Evolutionary conservation across 2,888 invertebrate genomes (phyloP), one percentile per base, ranked within the genome.

Genomic region (Drosophila anomelani): DNA sequence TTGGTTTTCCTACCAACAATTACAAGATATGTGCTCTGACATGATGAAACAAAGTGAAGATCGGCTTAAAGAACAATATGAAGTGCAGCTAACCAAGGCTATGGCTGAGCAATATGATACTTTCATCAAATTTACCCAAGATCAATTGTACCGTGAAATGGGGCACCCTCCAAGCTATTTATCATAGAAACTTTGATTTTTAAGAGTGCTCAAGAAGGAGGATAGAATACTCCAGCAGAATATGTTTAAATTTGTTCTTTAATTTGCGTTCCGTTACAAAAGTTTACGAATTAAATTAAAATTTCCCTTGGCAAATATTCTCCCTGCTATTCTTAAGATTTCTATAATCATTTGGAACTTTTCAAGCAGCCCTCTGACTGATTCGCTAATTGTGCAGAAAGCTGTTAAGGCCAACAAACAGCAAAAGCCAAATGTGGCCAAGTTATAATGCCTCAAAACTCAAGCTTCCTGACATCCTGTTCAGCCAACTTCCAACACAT

Each of bases 381-480:
- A 54, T 44, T 51, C 54, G 44, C 81, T 85, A 82, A 85, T 87
- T 85, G 79, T 71, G 82, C 79, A 76, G 75, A 82, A 86, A 80
- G 82, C 76, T 76, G 72, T 82, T 69, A 77, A 70, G 72, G 74
- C 71, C 73, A 71, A 77, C 55, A 76, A 81, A 39, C 64, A 64
- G 60, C 49, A 55, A 47, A 29, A 54, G 72, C 62, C 64, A 44
- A 60, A 77, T 75, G 75, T 51, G 62, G 69, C 60, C 49, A 57
- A 55, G 43, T 67, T 39, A 57, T 46, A 53, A 55, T 20, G 47
- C 47, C 69, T 36, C 44, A 36, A 46, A 83, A 68, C 53, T 54
- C 51, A 13, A 20, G 38, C 43, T 74, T n/a, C 46, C 57, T 44
- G 60, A 17, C 60, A 10, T 20, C 44, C 44, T 36, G 55, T 47